Percentiles rank a stretch among this genome's conserved stretches.
phyloP scores from a whole-genome alignment of 2,888 invertebrate genomes.

The Coelinius sp. region DNA sequence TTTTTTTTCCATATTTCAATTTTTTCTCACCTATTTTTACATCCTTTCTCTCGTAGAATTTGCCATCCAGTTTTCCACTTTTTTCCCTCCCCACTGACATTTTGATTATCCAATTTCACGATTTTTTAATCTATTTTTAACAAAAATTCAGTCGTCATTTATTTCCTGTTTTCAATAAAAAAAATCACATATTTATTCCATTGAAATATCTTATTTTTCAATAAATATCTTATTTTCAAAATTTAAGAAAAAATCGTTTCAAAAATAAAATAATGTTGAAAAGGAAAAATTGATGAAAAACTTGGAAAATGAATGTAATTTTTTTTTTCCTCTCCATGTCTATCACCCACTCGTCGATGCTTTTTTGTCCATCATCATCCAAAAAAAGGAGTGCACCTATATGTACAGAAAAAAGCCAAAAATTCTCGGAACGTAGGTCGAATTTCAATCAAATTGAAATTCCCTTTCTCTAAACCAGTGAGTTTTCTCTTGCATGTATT shows the following conservation, averaged over 20 bases:
- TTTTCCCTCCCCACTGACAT: neutral
- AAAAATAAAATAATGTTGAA: neutral
- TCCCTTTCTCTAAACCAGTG: conserved; percentile 40
- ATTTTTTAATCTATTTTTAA: neutral
- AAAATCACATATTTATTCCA: no score
- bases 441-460: conserved; percentile 53
- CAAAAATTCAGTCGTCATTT: no score
- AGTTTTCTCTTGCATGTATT: conserved; percentile 35
- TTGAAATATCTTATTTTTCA: no score
- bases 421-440: conserved; percentile 9
- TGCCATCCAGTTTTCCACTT: neutral
- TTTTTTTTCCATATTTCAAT: conserved; percentile 31
- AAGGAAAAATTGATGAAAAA: neutral
- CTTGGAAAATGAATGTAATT: neutral
- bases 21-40: conserved; percentile 6
- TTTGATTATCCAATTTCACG: conserved; percentile 3
- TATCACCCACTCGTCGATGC: neutral
- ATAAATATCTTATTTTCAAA: no score
- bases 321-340: neutral
- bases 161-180: no score
- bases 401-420: neutral
- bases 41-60: neutral
- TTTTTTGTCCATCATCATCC: conserved; percentile 1
- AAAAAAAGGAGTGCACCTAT: neutral
- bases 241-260: no score